These are phyloP conservation scores for Salvelinus namaycush DNA, from an alignment of 2,113 vertebrate species.

Conservation along the genomic window DNA sequence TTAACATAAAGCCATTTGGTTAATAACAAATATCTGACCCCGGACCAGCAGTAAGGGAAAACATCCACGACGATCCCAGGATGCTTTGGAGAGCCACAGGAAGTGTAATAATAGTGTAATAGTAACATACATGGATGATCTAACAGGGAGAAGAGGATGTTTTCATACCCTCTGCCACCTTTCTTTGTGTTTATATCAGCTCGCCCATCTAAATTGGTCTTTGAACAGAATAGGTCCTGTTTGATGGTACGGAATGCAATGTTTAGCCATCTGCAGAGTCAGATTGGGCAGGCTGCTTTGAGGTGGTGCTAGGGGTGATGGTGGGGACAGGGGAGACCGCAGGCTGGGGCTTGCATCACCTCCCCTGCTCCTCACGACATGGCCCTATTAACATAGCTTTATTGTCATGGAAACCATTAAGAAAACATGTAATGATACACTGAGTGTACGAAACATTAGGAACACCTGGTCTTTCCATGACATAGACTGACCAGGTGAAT, in stretches of 20 bases:
- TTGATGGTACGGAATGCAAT: slow-evolving; percentile 20
- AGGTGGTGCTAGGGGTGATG: slow-evolving; percentile 7
- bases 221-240: neutral
- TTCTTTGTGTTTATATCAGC: slow-evolving; percentile 21
- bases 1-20: neutral
- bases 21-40: slow-evolving; percentile 21
- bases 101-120: slow-evolving; percentile 3
- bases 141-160: slow-evolving; percentile 45
- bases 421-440: too few relatives aligned
- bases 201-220: neutral
- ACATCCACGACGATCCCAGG: neutral
- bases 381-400: neutral
- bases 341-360: slow-evolving; percentile 24
- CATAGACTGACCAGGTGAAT: too few relatives aligned
- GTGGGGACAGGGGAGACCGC: neutral
- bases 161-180: slow-evolving; percentile 37
- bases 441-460: too few relatives aligned
- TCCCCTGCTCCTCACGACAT: slow-evolving; percentile 22
- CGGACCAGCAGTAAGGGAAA: neutral
- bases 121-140: slow-evolving; percentile 2
- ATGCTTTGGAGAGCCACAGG: neutral
- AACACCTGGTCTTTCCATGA: too few relatives aligned
- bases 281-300: slow-evolving; percentile 10
- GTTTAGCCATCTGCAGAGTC: slow-evolving; percentile 49
- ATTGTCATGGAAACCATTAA: too few relatives aligned